Evolutionary conservation across 1,140 invertebrate genomes (phyloP), one percentile per base, ranked within the genome.

Genomic region (Drosophila parvula): DNA sequence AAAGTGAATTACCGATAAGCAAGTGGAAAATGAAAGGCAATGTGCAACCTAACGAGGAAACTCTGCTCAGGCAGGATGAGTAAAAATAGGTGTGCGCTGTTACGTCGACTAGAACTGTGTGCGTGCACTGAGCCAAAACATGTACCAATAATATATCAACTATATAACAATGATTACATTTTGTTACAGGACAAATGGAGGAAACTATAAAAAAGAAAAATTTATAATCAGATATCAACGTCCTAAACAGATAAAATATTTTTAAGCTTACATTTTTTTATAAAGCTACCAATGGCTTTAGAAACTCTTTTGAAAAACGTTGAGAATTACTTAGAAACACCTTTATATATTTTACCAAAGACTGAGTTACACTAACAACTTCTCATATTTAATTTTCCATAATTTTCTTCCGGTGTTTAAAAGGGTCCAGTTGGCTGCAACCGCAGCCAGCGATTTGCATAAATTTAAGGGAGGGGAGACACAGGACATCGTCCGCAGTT

Each of bases 1-100:
- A 79, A 53, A 83, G 67, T 88, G 84, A 89, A 83, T 88, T 88
- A 89, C 73, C 68, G 77, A 74, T 88, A 80, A 89, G 83, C 79
- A 79, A 82, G 81, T 74, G 74, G 61, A 74, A 78, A 82, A 62
- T 81, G 75, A 56, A 71, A 69, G 67, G 67, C 78, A 74, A 53
- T 75, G 82, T 78, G 74, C 65, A 62, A 43, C 60, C 73, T 48
- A 74, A 57, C 41, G 64, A 74, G 58, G 61, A 64, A 55, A 55
- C 51, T 55, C 16, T 36, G 51, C 48, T 56, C 40, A 16, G 36
- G 34, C 28, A 32, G 27, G 55, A 36, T 41, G 62, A 48, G 51
- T 27, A 38, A 27, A 55, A 55, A 55, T 27, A 55, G 51, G 51
- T 55, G 27, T 43, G 18, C 18, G 47, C 32, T 44, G 62, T 28